These are phyloP conservation scores for Siphlonurus alternatus DNA, from an alignment of 2,888 invertebrate genomes.

Conservation along the genomic window DNA sequence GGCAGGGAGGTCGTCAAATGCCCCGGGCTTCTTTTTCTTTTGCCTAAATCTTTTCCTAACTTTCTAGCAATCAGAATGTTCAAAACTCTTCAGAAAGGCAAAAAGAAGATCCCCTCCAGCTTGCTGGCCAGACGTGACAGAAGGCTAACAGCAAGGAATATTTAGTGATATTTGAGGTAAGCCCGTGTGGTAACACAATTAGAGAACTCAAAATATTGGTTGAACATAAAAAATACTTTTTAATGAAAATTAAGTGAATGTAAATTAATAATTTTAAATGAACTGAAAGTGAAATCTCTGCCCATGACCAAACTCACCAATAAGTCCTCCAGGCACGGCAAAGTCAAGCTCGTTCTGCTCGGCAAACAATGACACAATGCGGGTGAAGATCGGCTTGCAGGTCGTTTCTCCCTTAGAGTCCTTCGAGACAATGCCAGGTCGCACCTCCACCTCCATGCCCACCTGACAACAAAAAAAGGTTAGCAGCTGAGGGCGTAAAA, in stretches of 20 bases:
- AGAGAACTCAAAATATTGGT: no score
- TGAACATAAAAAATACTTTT: not conserved
- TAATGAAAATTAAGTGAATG: not conserved
- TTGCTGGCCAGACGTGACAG: no score
- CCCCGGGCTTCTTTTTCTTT: no score
- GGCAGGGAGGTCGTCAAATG: no score
- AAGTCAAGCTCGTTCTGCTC: slow-evolving; percentile 98
- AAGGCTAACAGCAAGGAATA: no score
- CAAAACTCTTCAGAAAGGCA: no score
- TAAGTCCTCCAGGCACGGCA: slow-evolving; percentile 98
- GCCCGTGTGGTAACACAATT: no score
- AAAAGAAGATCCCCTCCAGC: no score
- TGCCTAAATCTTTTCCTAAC: no score
- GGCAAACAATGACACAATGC: slow-evolving; percentile 91
- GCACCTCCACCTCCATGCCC: slow-evolving; percentile 97
- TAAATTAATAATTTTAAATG: not conserved
- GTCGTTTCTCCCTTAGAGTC: slow-evolving; percentile 89
- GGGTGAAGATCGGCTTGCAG: slow-evolving; percentile 91
- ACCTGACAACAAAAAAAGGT: slow-evolving; percentile 33
- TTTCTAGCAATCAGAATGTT: no score
- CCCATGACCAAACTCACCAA: slow-evolving; percentile 44
- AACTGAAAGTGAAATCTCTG: no score
- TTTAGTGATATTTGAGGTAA: no score
- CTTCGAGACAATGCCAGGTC: slow-evolving; percentile 94
- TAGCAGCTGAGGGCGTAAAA: slow-evolving; percentile 5